Base-by-base conservation (phyloP, 2,888 invertebrate genomes). In the Tromatobia lineatoria region DNA sequence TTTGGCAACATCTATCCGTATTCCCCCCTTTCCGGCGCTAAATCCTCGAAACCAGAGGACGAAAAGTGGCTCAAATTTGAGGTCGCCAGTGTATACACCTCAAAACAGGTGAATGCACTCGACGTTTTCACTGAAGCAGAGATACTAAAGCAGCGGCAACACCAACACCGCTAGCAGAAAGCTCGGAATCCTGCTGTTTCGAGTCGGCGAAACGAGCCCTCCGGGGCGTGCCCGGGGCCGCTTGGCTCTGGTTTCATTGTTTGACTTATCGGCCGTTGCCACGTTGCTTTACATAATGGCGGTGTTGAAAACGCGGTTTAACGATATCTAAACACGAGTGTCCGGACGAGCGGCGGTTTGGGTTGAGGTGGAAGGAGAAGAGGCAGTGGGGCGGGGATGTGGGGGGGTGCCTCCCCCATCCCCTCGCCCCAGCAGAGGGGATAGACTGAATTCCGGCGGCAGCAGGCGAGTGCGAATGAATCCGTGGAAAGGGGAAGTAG, bases 201-300 rank as follows among this genome's bases (percentile, higher is more conserved):
- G 73, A 83, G 74, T 83, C 77, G 69, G 69, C 83, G 42, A 77
- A 80, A 80, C 83, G 47, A 75, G 79, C 77, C 73, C 57, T 79
- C 79, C 34, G 67, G 64, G 70, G 76, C 71, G 57, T 57, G 66
- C 57, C 50, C 38, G 67, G 66, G 13, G 45, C 66, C 57, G 71
- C 73, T 83, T 78, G 85, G 85, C 74, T 84, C 79, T 74, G 82
- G 85, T 85, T 83, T 86, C 85, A 93, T 93, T 93, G 93, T 93
- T 90, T 89, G 89, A 92, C 91, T 93, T 93, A 93, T 93, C 93
- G 91, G 89, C 82, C 86, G 88, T 88, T 82, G 87, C 93, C 93
- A 93, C 92, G 92, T n/a, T 92, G 92, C 91, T 91, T 90, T 90
- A 90, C 90, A 91, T 93, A 93, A 93, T 92, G 90, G 90, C 87